Conservation (phyloP, 2,797 vertebrate genomes). For the Melanotaenia nigrans region DNA sequence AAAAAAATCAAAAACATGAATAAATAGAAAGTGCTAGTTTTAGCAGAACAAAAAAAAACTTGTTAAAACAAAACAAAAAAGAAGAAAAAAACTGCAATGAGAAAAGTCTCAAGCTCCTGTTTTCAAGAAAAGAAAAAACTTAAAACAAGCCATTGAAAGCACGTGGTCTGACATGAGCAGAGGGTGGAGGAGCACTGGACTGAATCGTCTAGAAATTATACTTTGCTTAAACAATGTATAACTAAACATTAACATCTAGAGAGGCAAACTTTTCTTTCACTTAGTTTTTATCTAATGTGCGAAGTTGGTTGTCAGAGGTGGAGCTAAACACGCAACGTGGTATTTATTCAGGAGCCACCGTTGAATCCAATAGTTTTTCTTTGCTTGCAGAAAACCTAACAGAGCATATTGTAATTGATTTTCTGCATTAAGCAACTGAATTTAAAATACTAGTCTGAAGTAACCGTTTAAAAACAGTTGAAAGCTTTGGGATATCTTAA, state of each 20-base stretch:
- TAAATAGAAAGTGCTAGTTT: constrained; percentile 97
- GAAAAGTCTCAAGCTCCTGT: constrained; percentile 78
- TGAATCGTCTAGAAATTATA: constrained; percentile 83
- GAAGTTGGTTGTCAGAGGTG: constrained; percentile 37
- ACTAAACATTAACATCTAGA: constrained; percentile 72
- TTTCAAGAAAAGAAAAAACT: constrained; percentile 79
- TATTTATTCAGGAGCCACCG: constrained; percentile 75
- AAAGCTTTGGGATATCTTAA: constrained; percentile 88
- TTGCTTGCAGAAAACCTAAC: constrained; percentile 38
- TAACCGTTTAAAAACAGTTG: constrained; percentile 86
- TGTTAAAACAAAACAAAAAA: constrained; percentile 5
- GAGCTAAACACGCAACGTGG: constrained; percentile 50
- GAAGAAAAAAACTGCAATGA: constrained; percentile 67
- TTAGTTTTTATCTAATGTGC: constrained; percentile 30
- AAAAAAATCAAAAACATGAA: constrained; percentile 81
- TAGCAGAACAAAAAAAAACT: constrained; percentile 73
- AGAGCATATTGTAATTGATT: constrained; percentile 36
- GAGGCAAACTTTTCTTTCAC: constrained; percentile 50
- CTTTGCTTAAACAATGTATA: constrained; percentile 74
- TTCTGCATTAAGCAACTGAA: constrained; percentile 48
- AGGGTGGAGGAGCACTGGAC: constrained; percentile 57
- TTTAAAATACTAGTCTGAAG: constrained; percentile 63
- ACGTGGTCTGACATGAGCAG: constrained; percentile 50
- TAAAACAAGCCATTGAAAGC: constrained; percentile 59
- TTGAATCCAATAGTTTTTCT: constrained; percentile 53